Evolutionary conservation across 1,140 invertebrate species (phyloP).

Genomic region (Hestina assimilis): DNA sequence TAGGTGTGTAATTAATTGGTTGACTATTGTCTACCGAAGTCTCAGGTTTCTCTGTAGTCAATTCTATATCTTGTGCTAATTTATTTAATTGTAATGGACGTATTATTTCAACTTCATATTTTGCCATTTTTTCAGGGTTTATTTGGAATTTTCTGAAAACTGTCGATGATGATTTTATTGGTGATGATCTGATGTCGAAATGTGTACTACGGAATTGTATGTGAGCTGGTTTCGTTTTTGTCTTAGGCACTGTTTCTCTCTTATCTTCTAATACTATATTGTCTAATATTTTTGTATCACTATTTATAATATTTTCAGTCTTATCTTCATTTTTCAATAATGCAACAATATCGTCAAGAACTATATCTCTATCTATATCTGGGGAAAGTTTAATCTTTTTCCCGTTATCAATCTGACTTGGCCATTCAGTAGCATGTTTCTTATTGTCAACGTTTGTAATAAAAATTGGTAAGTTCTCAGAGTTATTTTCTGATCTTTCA

Average conservation of each 20-base stretch:
- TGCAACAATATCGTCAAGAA: conserved; percentile 37
- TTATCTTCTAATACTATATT: conserved; percentile 23
- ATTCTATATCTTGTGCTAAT: conserved; percentile 20
- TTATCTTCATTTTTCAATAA: conserved; percentile 34
- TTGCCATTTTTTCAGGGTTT: conserved; percentile 59
- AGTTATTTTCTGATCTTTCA: not conserved
- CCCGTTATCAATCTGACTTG: conserved; percentile 4
- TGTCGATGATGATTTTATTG: conserved; percentile 63
- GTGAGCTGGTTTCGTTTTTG: conserved; percentile 34
- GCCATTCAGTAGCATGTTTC: conserved; percentile 29
- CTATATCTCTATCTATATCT: conserved; percentile 23
- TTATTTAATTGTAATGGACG: conserved; percentile 41
- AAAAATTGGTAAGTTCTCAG: conserved; percentile 32
- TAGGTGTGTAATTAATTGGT: conserved; percentile 18
- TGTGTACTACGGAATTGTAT: conserved; percentile 64
- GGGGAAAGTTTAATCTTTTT: conserved; percentile 35
- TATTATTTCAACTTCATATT: conserved; percentile 58
- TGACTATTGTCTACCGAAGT: conserved; percentile 7
- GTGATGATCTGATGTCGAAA: conserved; percentile 70
- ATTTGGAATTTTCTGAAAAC: conserved; percentile 67
- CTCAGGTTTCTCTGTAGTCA: conserved; percentile 1
- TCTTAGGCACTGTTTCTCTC: not conserved
- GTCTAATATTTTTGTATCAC: conserved; percentile 22
- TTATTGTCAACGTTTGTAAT: conserved; percentile 33
- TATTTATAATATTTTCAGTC: conserved; percentile 28